Base-by-base conservation (phyloP, 2,797 vertebrate genomes). In the Lycodopsis pacificus region DNA sequence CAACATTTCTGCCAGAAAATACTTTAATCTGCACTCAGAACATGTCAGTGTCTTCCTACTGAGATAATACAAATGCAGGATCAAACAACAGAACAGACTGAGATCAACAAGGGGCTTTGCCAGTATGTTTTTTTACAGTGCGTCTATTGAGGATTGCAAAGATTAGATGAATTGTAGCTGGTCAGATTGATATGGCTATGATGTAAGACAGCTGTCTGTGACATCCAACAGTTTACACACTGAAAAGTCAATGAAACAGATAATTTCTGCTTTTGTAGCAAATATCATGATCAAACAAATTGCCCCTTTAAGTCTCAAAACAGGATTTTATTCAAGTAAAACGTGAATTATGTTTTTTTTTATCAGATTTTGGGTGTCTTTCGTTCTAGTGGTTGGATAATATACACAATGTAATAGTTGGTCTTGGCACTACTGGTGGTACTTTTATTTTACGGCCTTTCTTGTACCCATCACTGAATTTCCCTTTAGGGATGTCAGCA, bases 391-490 rank as follows among this genome's bases (percentile, higher is more conserved):
- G n/a, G 56, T 63, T 48, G 57, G 49, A 48, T 20, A 49, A 57
- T 13, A 76, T 51, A 27, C 34, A 63, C 56, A 42, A 59, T 71
- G 3, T 59, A 49, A 42, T 38, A 4, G n/a, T 34, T 59, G 3
- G 34, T 67, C n/a, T 36, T 40, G 13, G 7, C 76, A 58, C 38
- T 20, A 25, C 15, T 65, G 57, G 36, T 44, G 44, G 32, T 30
- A 40, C n/a, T 69, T 63, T n/a, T 56, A 36, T 74, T 77, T 72
- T 57, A 38, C 49, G 9, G 9, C 42, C 27, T 66, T 19, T 19
- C n/a, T 56, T 51, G 0, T 49, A 22, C 12, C 32, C 4, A 70
- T 42, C 7, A 67, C 15, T 25, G 10, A 59, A 53, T 65, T 51
- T 5, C 20, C 8, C n/a, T 25, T 44, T 54, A 58, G 12, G 77